These are phyloP conservation scores for rat (Rattus norvegicus) DNA, from an alignment of 2,113 vertebrate genomes.

Conservation along the genomic window DNA sequence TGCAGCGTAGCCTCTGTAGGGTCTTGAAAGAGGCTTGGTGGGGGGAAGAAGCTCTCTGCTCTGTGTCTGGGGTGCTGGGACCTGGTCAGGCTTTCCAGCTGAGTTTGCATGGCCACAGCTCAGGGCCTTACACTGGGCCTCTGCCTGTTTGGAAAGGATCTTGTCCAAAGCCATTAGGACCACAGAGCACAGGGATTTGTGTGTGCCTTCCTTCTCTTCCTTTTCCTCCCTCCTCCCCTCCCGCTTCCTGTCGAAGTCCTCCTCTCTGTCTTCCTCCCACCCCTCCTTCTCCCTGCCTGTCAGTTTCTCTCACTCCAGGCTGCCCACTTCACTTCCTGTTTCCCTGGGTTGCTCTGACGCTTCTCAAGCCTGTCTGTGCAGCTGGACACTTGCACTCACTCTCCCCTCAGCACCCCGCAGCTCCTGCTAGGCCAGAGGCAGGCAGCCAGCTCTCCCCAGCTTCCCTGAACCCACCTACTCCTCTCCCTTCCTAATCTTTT, in stretches of 20 bases:
- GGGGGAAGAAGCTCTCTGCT: not conserved
- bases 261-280: not conserved
- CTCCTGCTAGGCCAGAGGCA: not conserved
- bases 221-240: too few species aligned
- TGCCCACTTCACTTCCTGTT: not conserved
- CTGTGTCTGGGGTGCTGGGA: not conserved
- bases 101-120: not conserved
- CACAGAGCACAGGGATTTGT: not conserved
- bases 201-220: not conserved
- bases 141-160: not conserved
- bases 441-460: not conserved
- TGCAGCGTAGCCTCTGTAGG: not conserved
- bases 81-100: not conserved
- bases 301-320: not conserved
- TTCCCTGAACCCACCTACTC: not conserved
- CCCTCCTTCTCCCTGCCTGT: not conserved
- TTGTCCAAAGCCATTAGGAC: not conserved
- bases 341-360: not conserved
- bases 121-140: not conserved
- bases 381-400: not conserved
- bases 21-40: not conserved
- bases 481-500: not conserved
- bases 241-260: not conserved
- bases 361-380: not conserved
- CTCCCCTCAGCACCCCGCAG: not conserved